Base-by-base conservation (phyloP, 37 sponge, comb jelly and placozoan genomes). In the Dysidea cf. avara region DNA sequence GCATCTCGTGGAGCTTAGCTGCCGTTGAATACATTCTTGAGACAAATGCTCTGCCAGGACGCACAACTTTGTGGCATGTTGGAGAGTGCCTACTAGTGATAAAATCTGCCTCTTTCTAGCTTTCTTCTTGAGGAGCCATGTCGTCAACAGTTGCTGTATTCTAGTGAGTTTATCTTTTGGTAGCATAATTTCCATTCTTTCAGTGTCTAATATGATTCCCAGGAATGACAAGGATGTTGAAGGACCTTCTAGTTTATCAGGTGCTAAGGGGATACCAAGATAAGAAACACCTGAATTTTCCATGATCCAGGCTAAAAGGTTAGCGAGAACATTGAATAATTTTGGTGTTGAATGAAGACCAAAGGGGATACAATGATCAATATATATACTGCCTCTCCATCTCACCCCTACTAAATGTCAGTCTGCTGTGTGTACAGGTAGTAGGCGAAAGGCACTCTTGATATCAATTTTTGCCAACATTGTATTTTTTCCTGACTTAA, bases 381-480 rank as follows among this genome's bases (percentile, higher is more conserved):
- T 26, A 34, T 56, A 68, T 22, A 61, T 6, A 20, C 20, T 51
- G 1, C 50, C 61, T 1, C 34, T 16, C 79, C 79, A 79, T 0
- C 5, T 34, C 52, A 79, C 69, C 1, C 79, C 69, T 17, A 63
- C 25, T 0, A 79, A 52, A 18, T 30, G 49, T 32, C 68, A 53
- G 37, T 79, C 69, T 13, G 43, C 62, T 1, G 37, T 51, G 52
- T 79, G 69, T 18, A 79, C 79, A 34, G 79, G 79, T 0, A 79
- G 38, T 43, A 79, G 29, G 21, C 71, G 17, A 53, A 61, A 79
- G 33, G 71, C 63, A 36, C 40, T 67, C 52, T 67, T 48, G 6
- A 79, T 69, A 53, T 79, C 80, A 14, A 69, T 0, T 43, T 79
- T 79, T 9, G 80, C 67, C 25, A 79, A 21, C 53, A 40, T 22